Evolutionary conservation across 2,113 vertebrate species (phyloP), one percentile per base, ranked within the genome.

Genomic region (human): DNA sequence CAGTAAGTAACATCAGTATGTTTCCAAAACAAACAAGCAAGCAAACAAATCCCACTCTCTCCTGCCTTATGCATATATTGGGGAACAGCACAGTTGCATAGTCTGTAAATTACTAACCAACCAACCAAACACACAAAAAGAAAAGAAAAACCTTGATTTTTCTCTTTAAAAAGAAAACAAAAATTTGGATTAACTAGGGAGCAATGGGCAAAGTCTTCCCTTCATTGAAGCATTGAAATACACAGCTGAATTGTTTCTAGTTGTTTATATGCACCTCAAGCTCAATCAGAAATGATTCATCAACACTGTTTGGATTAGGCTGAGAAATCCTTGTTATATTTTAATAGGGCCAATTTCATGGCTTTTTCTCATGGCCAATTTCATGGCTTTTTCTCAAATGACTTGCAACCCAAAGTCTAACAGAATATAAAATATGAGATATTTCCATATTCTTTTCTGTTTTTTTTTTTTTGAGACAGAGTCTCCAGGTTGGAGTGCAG

Each of bases 321-420:
- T 78, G 50, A 68, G 66, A 93, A 92, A 78, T 68, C 17, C 57
- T 90, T 59, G 12, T 84, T 94, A 43, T 57, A 64, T 72, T 96
- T 95, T 88, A 40, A 45, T 48, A 89, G 57, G 50, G 30, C 22
- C 59, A 22, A 50, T 66, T 84, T 91, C 30, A 64, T 61, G 48
- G 70, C 79, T 90, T 92, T 92, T 87, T 79, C 50, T 79, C 14
- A 57, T 50, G 50, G 27, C 23, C 59, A 27, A 40, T 68, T 81
- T 91, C 30, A 64, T 61, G 50, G 64, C 75, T 90, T 93, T 90
- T 88, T 79, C 50, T 82, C 12, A 94, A 93, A 79, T 72, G 38
- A 13, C 91, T 93, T 48, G 57, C 43, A 92, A 18, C 16, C 20
- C 30, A 80, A 72, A 84, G 17, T 48, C 66, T 85, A 57, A 80